Evolutionary conservation across 2,888 invertebrate genomes (phyloP).

Genomic region (Drosophila leonis): DNA sequence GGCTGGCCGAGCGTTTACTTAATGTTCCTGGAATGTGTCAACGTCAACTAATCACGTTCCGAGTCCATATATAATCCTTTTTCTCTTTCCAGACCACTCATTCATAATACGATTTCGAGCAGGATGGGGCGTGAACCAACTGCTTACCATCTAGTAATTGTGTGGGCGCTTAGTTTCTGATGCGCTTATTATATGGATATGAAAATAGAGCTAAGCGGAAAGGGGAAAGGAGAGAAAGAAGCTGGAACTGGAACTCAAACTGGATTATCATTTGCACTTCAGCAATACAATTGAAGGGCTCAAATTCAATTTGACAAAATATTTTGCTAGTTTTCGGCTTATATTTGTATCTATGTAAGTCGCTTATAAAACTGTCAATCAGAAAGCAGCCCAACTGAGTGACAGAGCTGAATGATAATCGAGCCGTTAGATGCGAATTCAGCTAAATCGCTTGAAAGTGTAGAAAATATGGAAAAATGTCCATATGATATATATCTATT

Average conservation of each 20-base stretch:
- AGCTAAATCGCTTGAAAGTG: no score
- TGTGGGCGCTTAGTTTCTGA: slow-evolving; percentile 63
- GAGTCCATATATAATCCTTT: slow-evolving; percentile 35
- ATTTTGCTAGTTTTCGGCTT: neutral
- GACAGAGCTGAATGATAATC: neutral
- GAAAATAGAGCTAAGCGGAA: slow-evolving; percentile 1
- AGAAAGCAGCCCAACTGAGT: neutral
- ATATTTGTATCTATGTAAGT: neutral
- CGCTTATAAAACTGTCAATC: neutral
- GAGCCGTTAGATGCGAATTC: neutral
- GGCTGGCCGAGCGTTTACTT: slow-evolving; percentile 38
- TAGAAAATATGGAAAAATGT: no score
- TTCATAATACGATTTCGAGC: slow-evolving; percentile 39
- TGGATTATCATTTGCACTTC: slow-evolving; percentile 18
- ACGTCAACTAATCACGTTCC: slow-evolving; percentile 60
- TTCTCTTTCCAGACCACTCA: slow-evolving; percentile 1
- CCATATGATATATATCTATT: no score
- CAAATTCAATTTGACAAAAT: slow-evolving; percentile 3
- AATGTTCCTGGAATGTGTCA: slow-evolving; percentile 66
- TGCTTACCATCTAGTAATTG: slow-evolving; percentile 54
- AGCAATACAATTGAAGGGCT: neutral
- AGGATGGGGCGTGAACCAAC: slow-evolving; percentile 47
- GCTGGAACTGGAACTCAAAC: slow-evolving; percentile 8
- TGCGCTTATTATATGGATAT: slow-evolving; percentile 39
- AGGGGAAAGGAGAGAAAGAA: no score